Evolutionary conservation across 2,113 vertebrate species (phyloP).

Genomic region (Condylura cristata): DNA sequence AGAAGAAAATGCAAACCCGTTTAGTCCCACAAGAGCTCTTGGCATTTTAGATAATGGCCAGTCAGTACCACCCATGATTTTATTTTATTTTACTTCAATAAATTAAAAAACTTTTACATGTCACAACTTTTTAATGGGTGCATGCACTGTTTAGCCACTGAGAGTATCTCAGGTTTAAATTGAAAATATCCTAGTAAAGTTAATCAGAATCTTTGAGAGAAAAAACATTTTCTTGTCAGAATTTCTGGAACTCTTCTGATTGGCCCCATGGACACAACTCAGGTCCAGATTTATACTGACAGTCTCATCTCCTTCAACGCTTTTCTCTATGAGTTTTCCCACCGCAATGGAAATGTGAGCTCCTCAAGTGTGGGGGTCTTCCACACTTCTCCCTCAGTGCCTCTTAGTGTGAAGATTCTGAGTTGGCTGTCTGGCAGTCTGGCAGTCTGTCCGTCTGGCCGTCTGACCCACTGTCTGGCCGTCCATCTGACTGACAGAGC

Average conservation of each 20-base stretch:
- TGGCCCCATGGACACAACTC: background rate
- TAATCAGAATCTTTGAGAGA: background rate
- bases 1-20: background rate
- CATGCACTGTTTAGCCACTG: background rate
- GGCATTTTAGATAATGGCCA: background rate
- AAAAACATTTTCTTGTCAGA: background rate
- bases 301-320: background rate
- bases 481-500: background rate
- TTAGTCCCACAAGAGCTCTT: background rate
- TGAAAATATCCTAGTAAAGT: background rate
- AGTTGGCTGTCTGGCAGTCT: background rate
- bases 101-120: background rate
- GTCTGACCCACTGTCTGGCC: slow-evolving; percentile 30
- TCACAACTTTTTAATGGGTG: background rate
- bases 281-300: background rate
- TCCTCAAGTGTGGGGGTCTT: background rate
- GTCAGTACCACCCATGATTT: background rate
- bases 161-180: background rate
- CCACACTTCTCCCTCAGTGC: background rate
- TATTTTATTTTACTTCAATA: background rate
- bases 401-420: background rate
- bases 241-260: background rate
- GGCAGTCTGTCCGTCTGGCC: background rate
- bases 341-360: background rate
- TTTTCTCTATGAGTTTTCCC: background rate